These are phyloP conservation scores for Enteromius treurensis DNA, from an alignment of 2,797 vertebrate genomes.

Conservation along the genomic window DNA sequence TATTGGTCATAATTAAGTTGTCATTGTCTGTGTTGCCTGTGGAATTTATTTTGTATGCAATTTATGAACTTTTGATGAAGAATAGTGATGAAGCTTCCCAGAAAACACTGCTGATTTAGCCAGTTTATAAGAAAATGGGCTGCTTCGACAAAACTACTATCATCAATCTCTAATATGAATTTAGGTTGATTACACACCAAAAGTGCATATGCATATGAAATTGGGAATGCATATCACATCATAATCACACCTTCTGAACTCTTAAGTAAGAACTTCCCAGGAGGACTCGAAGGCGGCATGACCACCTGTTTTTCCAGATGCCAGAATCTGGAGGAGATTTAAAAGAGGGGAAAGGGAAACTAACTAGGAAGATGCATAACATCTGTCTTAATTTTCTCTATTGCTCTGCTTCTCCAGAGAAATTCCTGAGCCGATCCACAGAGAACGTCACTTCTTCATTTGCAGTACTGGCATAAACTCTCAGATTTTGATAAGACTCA, in stretches of 20 bases:
- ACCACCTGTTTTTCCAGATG: constrained; percentile 56
- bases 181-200: neutral
- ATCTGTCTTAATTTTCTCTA: constrained; percentile 40
- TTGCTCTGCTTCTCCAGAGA: constrained; percentile 25
- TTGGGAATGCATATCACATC: constrained; percentile 3
- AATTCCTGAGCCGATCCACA: neutral
- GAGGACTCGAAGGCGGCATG: neutral
- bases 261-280: constrained; percentile 28
- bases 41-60: neutral
- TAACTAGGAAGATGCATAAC: constrained; percentile 34
- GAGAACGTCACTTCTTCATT: neutral
- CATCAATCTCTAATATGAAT: neutral
- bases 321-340: constrained; percentile 35
- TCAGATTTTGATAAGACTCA: constrained; percentile 1
- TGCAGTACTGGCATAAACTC: constrained; percentile 1
- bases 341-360: constrained; percentile 27
- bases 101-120: neutral
- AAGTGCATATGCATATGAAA: neutral
- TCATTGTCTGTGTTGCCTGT: neutral
- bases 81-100: neutral
- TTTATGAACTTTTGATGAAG: neutral
- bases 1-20: neutral
- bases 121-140: neutral
- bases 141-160: neutral
- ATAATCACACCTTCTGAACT: constrained; percentile 9